Conservation (phyloP, 1,140 invertebrate genomes). For the Drosophila mayri region DNA sequence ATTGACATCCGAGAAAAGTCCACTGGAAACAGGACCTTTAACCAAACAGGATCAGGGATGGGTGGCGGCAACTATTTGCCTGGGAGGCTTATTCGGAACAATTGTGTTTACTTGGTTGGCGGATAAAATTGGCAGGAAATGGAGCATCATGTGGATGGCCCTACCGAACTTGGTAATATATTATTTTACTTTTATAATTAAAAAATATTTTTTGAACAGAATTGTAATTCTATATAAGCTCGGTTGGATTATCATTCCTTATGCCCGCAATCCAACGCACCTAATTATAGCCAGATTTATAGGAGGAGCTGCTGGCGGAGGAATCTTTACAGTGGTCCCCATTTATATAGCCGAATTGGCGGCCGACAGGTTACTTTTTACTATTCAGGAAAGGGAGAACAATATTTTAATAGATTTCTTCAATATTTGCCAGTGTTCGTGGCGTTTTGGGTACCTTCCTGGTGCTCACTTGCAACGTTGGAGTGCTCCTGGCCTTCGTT, state of each 20-base stretch:
- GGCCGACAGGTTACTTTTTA: conserved; percentile 67
- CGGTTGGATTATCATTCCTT: conserved; percentile 83
- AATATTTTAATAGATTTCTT: not conserved
- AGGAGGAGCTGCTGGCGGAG: conserved; percentile 84
- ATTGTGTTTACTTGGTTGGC: conserved; percentile 86
- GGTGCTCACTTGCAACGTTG: conserved; percentile 86
- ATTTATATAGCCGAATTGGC: conserved; percentile 85
- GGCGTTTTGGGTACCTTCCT: conserved; percentile 86
- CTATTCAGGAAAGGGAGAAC: not conserved
- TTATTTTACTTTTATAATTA: not conserved
- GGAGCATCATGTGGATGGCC: conserved; percentile 59
- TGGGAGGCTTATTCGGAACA: conserved; percentile 86
- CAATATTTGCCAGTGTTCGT: conserved; percentile 62
- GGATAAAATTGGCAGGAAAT: conserved; percentile 84
- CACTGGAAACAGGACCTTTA: conserved; percentile 67
- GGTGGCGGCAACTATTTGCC: conserved; percentile 86
- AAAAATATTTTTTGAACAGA: not conserved
- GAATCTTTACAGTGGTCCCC: conserved; percentile 85
- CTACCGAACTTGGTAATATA: conserved; percentile 67
- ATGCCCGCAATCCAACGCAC: conserved; percentile 74
- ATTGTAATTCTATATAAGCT: conserved; percentile 27
- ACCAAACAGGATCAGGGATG: conserved; percentile 85
- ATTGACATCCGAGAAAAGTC: conserved; percentile 77
- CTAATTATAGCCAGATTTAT: conserved; percentile 84
- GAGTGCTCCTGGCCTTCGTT: conserved; percentile 86